A percentile compares a stretch with the other conserved stretches of the same genome.
These are phyloP conservation scores for Melanargia galathea DNA, from an alignment of 2,888 invertebrate species.

Conservation along the genomic window DNA sequence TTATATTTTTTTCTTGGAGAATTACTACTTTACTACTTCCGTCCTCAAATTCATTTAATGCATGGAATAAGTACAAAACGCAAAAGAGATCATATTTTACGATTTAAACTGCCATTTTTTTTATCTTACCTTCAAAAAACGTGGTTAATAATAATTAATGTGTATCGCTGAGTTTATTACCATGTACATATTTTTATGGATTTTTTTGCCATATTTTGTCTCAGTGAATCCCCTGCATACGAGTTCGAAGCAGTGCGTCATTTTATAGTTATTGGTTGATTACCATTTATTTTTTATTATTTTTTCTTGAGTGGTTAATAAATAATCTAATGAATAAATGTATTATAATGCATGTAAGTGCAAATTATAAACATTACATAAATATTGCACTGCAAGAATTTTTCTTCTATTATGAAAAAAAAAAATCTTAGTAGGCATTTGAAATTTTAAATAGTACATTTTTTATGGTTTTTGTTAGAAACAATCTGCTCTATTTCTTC, in stretches of 20 bases:
- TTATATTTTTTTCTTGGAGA: no score
- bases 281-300: neutral
- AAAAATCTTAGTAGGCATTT: no score
- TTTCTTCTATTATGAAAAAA: neutral
- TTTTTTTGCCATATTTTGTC: neutral
- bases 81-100: no score
- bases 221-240: neutral
- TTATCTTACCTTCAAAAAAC: no score
- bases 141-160: neutral
- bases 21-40: no score
- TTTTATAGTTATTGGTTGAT: neutral
- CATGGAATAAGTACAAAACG: no score
- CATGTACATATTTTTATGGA: neutral
- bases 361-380: neutral
- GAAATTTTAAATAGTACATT: no score
- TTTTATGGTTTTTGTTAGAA: no score
- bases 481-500: no score
- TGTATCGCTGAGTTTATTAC: neutral
- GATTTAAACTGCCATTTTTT: no score
- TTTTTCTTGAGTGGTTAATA: neutral
- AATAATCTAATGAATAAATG: neutral
- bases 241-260: no score
- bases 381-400: neutral
- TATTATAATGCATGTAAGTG: neutral
- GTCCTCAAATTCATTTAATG: no score